Base-by-base conservation (phyloP, 2,888 invertebrate genomes). In the Protonemura montana region DNA sequence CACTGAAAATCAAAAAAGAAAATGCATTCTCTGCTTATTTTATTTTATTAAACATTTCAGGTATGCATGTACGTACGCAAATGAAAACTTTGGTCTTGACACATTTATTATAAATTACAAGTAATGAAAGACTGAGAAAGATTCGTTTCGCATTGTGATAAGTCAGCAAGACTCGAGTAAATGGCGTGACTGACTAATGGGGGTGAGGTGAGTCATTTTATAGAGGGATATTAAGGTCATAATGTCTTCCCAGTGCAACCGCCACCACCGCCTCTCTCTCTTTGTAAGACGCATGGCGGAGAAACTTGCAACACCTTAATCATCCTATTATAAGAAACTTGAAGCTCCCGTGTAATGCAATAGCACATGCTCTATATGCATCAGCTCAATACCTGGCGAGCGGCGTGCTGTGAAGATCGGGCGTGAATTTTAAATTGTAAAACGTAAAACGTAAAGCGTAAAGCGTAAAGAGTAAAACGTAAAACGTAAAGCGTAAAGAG, bases 191-290 rank as follows among this genome's bases (percentile, higher is more conserved):
- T 59, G 59, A 59, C 59, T 59, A 59, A 59, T 59, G 59, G 59
- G 21, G 59, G 16, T 59, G 59, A 59, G 59, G 59, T 13, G 59
- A 81, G 81, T 81, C 81, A 81, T 81, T 81, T 81, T 81, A 81
- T 81, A 81, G 59, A 59, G 81, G 81, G 81, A 81, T 81, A 81
- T 81, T 81, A 81, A 30, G 81, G 81, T 81, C n/a, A 81, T 81
- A 81, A 81, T 81, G 81, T 81, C 30, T 81, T 59, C 59, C 59
- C 59, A 6, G 59, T 1, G 59, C 59, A 16, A 13, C 59, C 59
- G 35, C 10, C 10, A 10, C 35, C 35, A 10, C 10, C 10, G 35
- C 35, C 35, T 3, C 59, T 59, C 59, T 59, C 59, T 41, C 41
- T 41, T 41, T 59, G 21, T 21, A 59, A 59, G 59, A 59, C 59